Percentiles rank a stretch among this genome's conserved stretches.
Evolutionary conservation across 1,140 invertebrate species (phyloP).

Genomic region (Lordiphosa collinella): DNA sequence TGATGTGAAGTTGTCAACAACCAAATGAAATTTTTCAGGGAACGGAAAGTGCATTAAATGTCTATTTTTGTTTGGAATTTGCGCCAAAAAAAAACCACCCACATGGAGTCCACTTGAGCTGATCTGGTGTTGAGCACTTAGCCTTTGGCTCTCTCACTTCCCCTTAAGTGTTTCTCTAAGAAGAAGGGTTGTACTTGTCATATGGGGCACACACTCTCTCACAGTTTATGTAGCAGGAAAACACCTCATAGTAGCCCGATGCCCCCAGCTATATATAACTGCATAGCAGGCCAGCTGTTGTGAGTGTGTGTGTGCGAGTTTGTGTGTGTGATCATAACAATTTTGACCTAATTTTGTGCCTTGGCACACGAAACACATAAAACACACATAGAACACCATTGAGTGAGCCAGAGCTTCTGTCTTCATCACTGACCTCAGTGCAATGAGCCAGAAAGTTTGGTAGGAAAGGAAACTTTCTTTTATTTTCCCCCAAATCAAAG

Average conservation of each 20-base stretch:
- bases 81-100: constrained; percentile 35
- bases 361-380: constrained; percentile 44
- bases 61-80: constrained; percentile 37
- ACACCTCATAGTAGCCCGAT: constrained; percentile 52
- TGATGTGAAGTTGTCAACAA: constrained; percentile 63
- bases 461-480: not conserved
- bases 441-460: constrained; percentile 41
- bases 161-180: not conserved
- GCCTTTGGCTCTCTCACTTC: constrained; percentile 3
- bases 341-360: constrained; percentile 71
- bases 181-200: constrained; percentile 30
- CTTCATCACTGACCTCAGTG: constrained; percentile 66
- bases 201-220: constrained; percentile 50
- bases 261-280: constrained; percentile 64
- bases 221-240: constrained; percentile 49
- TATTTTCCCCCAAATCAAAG: constrained; percentile 6
- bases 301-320: constrained; percentile 4
- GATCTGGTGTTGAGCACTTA: constrained; percentile 24
- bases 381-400: constrained; percentile 32
- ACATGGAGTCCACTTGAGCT: constrained; percentile 63
- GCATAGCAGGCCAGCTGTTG: constrained; percentile 50
- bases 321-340: constrained; percentile 74
- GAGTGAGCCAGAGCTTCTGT: constrained; percentile 32
- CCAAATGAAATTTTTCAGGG: not conserved
- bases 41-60: constrained; percentile 43